Base-by-base conservation (phyloP, 2,113 vertebrate genomes). In the Albula glossodonta region DNA sequence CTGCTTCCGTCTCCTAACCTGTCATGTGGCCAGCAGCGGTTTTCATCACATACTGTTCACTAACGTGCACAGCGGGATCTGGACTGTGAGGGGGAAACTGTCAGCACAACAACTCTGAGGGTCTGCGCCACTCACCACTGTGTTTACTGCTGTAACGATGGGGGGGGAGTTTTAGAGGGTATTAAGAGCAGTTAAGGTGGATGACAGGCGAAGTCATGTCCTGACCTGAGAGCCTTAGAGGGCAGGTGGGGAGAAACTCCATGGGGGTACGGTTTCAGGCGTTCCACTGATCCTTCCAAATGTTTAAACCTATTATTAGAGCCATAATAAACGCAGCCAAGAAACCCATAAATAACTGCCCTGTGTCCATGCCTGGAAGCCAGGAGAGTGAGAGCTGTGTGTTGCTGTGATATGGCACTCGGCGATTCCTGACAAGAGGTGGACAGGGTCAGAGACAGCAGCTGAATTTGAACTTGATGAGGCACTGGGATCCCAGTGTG, bases 231-330 rank as follows among this genome's bases (percentile, higher is more conserved):
- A 51, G 80, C 19, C 6, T 48, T 81, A 25, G 81, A 83, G 70
- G 53, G 51, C 83, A 86, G 77, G 80, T 50, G 82, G 51, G 51
- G 53, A 91, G 88, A 94, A 90, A 91, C 84, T 84, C 53, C 70
- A 22, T 83, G 80, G 91, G 94, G 91, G 88, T 96, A 93, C 9
- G 78, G 91, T 96, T 95, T 95, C 94, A 94, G 82, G 50, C 83
- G 80, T 88, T 87, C 84, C 51, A 25, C 89, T 84, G 50, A 86
- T 82, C 89, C 84, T 90, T 86, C 92, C 88, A 91, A 91, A 93
- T 9, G 93, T 93, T 92, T 88, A 79, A 83, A 81, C 85, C 93
- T 96, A 96, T 94, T 91, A 88, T 93, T 95, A 95, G 95, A 87
- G 83, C 78, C 79, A 48, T 87, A 84, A 91, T 91, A 41, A 92